A percentile compares a stretch with the other conserved stretches of the same genome.
These are phyloP conservation scores for Rhincodon typus DNA, from an alignment of 2,797 vertebrate species.

Conservation along the genomic window DNA sequence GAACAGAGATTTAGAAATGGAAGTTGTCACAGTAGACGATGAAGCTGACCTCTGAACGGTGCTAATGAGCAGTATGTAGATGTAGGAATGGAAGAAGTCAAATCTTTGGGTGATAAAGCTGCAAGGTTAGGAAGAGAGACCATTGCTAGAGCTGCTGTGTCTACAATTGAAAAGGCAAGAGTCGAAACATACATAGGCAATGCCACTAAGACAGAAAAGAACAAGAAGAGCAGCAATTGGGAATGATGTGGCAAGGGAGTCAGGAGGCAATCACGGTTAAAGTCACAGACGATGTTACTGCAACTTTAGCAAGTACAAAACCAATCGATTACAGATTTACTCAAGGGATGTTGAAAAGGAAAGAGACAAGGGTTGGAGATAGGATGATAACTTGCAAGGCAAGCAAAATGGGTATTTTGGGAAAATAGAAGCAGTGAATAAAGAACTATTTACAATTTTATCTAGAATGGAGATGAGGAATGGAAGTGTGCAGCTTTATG, in stretches of 20 bases:
- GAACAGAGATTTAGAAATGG: neutral
- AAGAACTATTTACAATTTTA: neutral
- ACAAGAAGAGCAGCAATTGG: neutral
- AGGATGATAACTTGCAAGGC: neutral
- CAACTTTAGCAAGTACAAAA: neutral
- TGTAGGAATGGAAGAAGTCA: neutral
- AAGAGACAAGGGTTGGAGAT: neutral
- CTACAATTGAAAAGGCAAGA: neutral
- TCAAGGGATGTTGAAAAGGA: neutral
- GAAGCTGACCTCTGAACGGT: neutral
- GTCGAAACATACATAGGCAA: neutral
- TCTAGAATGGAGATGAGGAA: neutral
- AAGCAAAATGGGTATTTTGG: neutral
- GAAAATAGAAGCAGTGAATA: neutral
- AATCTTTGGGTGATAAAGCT: neutral
- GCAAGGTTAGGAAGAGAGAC: neutral
- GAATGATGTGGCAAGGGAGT: neutral
- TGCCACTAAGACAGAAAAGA: neutral
- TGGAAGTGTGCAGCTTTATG: neutral
- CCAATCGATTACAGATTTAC: neutral
- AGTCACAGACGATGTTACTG: neutral
- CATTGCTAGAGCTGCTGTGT: neutral
- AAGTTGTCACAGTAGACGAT: neutral
- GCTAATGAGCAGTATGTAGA: neutral
- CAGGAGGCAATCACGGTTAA: neutral